A percentile compares a stretch with the other conserved stretches of the same genome.
Conservation (phyloP, 2,888 invertebrate species). For the Sarcophaga caerulescens region DNA sequence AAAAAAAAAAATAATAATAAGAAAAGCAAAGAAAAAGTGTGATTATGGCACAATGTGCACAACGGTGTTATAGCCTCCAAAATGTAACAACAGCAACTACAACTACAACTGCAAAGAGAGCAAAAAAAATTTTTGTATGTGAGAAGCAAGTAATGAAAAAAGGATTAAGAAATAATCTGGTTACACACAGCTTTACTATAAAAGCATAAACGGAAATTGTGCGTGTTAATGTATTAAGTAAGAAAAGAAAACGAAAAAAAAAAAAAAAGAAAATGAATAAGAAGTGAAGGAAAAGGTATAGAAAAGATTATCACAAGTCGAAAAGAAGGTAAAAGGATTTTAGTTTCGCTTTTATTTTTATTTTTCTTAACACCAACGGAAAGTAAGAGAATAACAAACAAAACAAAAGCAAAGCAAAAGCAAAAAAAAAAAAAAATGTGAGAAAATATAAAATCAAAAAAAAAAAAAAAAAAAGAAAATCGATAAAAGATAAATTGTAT, state of each 20-base stretch:
- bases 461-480: conserved; percentile 56
- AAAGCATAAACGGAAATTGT: conserved; percentile 62
- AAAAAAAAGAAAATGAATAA: conserved; percentile 1
- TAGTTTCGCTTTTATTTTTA: too few species aligned
- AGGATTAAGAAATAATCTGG: conserved; percentile 60
- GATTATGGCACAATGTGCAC: too few species aligned
- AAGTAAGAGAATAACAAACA: conserved; percentile 37
- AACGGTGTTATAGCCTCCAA: background rate
- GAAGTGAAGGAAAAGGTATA: conserved; percentile 21
- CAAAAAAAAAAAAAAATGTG: conserved; percentile 8
- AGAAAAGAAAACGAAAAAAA: conserved; percentile 34
- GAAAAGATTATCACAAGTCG: conserved; percentile 1
- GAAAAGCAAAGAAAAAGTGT: conserved; percentile 18
- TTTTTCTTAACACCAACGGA: too few species aligned
- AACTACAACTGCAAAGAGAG: background rate
- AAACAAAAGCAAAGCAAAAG: conserved; percentile 30
- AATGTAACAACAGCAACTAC: background rate
- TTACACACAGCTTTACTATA: conserved; percentile 42
- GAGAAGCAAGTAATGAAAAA: conserved; percentile 57
- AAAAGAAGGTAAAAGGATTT: background rate
- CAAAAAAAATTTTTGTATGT: background rate
- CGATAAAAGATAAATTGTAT: conserved; percentile 66
- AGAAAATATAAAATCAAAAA: background rate
- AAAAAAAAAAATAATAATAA: too few species aligned
- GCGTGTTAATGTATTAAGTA: conserved; percentile 66